These are phyloP conservation scores for Neoniphon sammara DNA, from an alignment of 2,797 vertebrate species.

Conservation along the genomic window DNA sequence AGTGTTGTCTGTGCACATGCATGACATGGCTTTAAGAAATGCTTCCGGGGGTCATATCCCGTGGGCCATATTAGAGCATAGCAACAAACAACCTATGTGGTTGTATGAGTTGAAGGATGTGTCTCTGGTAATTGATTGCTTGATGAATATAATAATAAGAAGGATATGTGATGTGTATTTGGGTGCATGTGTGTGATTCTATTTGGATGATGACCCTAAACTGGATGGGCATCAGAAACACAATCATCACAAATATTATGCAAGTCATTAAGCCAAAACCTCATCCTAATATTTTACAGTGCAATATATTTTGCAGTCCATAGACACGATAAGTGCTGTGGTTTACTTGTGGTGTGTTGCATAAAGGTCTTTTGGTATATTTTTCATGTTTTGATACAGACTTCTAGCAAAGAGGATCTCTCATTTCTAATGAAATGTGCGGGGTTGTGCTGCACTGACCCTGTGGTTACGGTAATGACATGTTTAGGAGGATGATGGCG, in stretches of 20 bases:
- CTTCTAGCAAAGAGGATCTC: slow-evolving; percentile 33
- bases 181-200: neutral
- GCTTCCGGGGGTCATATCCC: too few species aligned
- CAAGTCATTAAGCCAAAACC: slow-evolving; percentile 21
- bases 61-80: too few species aligned
- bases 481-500: slow-evolving; percentile 83
- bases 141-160: neutral
- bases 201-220: neutral
- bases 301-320: neutral
- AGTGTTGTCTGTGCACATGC: too few species aligned
- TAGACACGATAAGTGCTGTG: slow-evolving; percentile 24
- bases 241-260: slow-evolving; percentile 6
- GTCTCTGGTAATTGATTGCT: neutral
- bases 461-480: slow-evolving; percentile 87
- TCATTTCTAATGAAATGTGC: slow-evolving; percentile 18
- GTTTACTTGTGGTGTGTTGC: slow-evolving; percentile 47
- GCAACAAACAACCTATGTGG: too few species aligned
- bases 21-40: too few species aligned
- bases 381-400: slow-evolving; percentile 48
- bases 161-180: neutral
- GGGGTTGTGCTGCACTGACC: slow-evolving; percentile 61
- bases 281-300: neutral
- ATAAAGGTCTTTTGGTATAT: slow-evolving; percentile 39
- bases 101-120: too few species aligned
- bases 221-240: neutral